These are phyloP conservation scores for Lampropteryx suffumata DNA, from an alignment of 2,888 invertebrate genomes.

Conservation along the genomic window DNA sequence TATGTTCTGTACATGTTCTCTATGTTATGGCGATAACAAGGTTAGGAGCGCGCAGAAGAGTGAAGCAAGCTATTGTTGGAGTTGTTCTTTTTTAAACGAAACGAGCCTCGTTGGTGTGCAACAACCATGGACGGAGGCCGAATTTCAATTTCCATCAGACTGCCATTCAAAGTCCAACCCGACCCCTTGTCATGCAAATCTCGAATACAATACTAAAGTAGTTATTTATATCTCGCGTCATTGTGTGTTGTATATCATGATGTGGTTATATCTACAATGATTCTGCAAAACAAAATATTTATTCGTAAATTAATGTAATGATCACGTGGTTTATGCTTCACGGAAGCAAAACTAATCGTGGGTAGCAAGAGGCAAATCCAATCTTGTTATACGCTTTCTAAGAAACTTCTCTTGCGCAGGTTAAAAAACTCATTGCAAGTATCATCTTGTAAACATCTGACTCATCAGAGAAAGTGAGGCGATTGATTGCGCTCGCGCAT, in stretches of 20 bases:
- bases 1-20: no score
- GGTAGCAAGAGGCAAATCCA: no score
- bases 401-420: constrained; percentile 12
- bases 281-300: no score
- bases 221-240: constrained; percentile 13
- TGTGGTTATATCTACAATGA: no score
- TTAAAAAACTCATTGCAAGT: constrained; percentile 19
- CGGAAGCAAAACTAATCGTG: no score
- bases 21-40: no score
- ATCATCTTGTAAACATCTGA: constrained; percentile 25
- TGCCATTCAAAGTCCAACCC: constrained; percentile 36
- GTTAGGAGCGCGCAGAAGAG: no score
- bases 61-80: no score
- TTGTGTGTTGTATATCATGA: constrained; percentile 6
- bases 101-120: constrained; percentile 35
- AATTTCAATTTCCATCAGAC: constrained; percentile 54
- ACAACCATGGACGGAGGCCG: constrained; percentile 55
- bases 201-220: constrained; percentile 15
- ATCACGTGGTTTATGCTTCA: no score
- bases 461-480: constrained; percentile 30
- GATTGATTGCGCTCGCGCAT: constrained; percentile 22
- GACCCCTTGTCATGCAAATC: constrained; percentile 61
- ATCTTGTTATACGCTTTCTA: background rate
- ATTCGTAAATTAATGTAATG: no score
- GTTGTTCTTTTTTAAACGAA: background rate